Evolutionary conservation across 2,888 invertebrate genomes (phyloP), one percentile per base, ranked within the genome.

Genomic region (Eupeodes latifasciatus): DNA sequence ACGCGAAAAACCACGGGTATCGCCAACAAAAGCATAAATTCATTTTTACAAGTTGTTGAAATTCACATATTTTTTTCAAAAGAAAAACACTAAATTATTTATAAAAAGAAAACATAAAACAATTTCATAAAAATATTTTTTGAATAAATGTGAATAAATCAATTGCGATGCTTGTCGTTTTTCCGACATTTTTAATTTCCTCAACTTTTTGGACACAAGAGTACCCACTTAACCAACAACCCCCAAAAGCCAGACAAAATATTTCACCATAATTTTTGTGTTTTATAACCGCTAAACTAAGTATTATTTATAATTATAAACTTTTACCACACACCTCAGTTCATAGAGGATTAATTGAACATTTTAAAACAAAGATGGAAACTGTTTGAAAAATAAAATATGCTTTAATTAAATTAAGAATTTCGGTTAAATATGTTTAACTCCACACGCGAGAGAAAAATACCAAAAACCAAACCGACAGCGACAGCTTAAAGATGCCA

Each of bases 251-350:
- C 2, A 44, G 11, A 5, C 5, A 12, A 47, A 64, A 14, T 47
- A 14, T 5, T 2, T 14, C 7, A 19, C 3, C 27, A 11, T 2
- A 36, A 14, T n/a, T 64, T 47, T 10, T 55, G 16, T 53, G 5
- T 67, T 6, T 40, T 40, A 40, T 40, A 9, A 4, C 40, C 40
- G 9, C 40, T 40, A 40, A 40, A 69, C 69, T 14, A 69, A 51
- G 6, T 47, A 27, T 49, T 34, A 16, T 12, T n/a, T 16, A 4
- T 19, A 5, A 53, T 27, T 1, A 19, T 59, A 36, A 51, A 16
- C 55, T 49, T 75, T 69, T 75, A 78, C 67, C 69, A 86, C 85
- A 78, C 78, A 86, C 85, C 85, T 86, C 85, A 51, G 44, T 55
- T 71, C 4, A 55, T 0, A 69, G 11, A 69, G 53, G 36, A 55